These are phyloP conservation scores for Aspidiotus rigidus DNA, from an alignment of 2,888 invertebrate genomes.

Conservation along the genomic window DNA sequence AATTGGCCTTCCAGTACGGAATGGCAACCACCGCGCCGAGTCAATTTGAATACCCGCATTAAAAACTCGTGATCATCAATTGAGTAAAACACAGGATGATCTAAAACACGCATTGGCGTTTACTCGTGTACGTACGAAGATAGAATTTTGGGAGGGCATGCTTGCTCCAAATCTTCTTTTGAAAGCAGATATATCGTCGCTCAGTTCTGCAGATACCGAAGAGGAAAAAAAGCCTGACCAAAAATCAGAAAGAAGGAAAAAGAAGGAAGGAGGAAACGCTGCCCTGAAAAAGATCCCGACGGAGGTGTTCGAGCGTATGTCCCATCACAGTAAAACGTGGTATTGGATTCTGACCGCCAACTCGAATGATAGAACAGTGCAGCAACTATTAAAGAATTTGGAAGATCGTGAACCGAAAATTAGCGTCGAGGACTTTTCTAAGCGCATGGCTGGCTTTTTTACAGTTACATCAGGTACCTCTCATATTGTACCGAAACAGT, in stretches of 20 bases:
- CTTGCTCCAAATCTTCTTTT: no score
- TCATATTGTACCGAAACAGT: slow-evolving; percentile 1
- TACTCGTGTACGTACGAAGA: no score
- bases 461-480: not conserved
- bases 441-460: not conserved
- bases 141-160: no score
- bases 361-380: not conserved
- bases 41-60: no score
- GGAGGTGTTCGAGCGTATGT: not conserved
- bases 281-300: not conserved
- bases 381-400: not conserved
- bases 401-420: slow-evolving; percentile 1
- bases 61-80: no score
- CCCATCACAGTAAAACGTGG: not conserved
- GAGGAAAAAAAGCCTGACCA: not conserved
- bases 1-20: no score
- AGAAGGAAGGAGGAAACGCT: not conserved
- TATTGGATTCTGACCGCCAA: not conserved
- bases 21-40: no score
- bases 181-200: no score
- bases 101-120: not conserved
- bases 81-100: not conserved
- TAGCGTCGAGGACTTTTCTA: not conserved
- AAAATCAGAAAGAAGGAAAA: not conserved
- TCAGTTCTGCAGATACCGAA: no score